Percentiles rank a stretch among this genome's conserved stretches.
Evolutionary conservation across 2,888 invertebrate species (phyloP).

Genomic region (Zootermopsis nevadensis): DNA sequence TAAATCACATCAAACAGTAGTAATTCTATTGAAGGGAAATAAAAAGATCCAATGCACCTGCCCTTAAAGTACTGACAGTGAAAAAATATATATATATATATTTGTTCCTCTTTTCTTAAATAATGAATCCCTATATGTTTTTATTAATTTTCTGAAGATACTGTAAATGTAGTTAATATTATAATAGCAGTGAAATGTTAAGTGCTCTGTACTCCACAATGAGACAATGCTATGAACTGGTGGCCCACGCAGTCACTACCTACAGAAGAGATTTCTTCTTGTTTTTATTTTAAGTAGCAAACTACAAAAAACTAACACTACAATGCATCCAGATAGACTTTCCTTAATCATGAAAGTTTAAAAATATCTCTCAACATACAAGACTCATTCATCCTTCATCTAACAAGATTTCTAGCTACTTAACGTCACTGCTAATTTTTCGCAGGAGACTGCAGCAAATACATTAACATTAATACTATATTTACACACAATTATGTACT

Average conservation of each 20-base stretch:
- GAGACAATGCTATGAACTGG: background rate
- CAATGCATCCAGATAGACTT: constrained; percentile 19
- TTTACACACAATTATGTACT: background rate
- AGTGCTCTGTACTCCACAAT: constrained; percentile 7
- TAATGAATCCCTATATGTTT: constrained; percentile 23
- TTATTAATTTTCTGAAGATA: constrained; percentile 31
- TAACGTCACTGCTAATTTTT: constrained; percentile 6
- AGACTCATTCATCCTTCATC: background rate
- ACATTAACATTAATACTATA: background rate
- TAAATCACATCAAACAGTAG: background rate
- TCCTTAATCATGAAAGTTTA: constrained; percentile 30
- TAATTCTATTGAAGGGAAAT: constrained; percentile 16
- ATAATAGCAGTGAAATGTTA: constrained; percentile 9
- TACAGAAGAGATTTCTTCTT: background rate
- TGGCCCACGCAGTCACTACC: constrained; percentile 23
- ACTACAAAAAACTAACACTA: constrained; percentile 37
- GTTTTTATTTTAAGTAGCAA: constrained; percentile 12
- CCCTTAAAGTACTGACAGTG: constrained; percentile 47
- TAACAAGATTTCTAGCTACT: constrained; percentile 1
- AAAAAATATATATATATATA: constrained; percentile 52
- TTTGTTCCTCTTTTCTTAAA: constrained; percentile 40
- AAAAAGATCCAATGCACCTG: constrained; percentile 50
- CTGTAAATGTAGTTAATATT: constrained; percentile 31
- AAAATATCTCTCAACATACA: constrained; percentile 39
- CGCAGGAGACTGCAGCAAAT: constrained; percentile 1